These are phyloP conservation scores for Peribatodes rhomboidaria DNA, from an alignment of 2,888 invertebrate genomes.

Conservation along the genomic window DNA sequence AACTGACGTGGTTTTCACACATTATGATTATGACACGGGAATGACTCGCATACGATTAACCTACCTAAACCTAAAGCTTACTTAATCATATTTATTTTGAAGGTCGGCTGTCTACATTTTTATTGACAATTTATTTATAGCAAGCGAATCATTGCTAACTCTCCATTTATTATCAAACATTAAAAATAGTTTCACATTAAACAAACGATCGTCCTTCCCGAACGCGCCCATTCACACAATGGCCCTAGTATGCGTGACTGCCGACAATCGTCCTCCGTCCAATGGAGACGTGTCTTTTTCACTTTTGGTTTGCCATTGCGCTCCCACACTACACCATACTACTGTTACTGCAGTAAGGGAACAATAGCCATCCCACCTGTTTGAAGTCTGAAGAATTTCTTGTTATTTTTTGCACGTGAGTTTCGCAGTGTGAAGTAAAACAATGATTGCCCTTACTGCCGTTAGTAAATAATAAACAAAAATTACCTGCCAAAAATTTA, in stretches of 20 bases:
- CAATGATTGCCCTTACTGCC: no score
- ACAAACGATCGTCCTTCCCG: conserved; percentile 6
- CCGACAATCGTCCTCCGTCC: conserved; percentile 57
- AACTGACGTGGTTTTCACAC: no score
- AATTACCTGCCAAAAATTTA: no score
- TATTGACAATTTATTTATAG: no score
- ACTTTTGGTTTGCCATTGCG: conserved; percentile 24
- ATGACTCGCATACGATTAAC: no score
- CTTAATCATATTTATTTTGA: no score
- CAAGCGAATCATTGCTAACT: no score
- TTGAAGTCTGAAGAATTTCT: not conserved
- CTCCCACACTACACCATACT: conserved; percentile 25
- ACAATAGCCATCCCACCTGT: not conserved
- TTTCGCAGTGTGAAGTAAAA: no score
- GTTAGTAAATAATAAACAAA: no score
- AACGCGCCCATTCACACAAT: conserved; percentile 42
- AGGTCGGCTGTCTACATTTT: no score
- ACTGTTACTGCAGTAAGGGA: conserved; percentile 25
- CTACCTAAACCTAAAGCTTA: no score
- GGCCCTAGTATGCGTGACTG: conserved; percentile 52
- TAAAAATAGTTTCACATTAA: not conserved
- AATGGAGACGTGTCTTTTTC: conserved; percentile 55
- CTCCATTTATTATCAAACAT: not conserved
- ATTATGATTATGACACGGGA: no score
- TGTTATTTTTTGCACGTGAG: not conserved